These are phyloP conservation scores for Sipha maydis DNA, from an alignment of 2,888 invertebrate genomes.

Conservation along the genomic window DNA sequence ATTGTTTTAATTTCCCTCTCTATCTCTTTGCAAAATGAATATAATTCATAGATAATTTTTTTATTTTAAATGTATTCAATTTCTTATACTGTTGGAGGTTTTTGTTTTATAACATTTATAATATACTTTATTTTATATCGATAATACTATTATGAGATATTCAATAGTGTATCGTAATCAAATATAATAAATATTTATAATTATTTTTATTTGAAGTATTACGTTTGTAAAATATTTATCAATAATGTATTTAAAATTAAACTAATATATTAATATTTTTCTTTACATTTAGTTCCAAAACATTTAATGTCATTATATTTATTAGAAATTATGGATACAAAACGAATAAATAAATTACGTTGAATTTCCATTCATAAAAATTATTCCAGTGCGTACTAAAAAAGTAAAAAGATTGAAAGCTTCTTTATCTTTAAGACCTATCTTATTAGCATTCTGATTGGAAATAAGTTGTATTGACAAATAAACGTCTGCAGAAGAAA, in stretches of 20 bases:
- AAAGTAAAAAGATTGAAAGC: constrained; percentile 14
- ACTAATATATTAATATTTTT: not conserved
- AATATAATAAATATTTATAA: not conserved
- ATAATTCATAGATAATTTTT: not conserved
- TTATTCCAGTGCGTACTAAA: not conserved
- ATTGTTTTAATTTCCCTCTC: not conserved
- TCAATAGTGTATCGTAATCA: not conserved
- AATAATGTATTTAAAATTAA: not conserved
- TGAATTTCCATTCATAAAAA: not conserved
- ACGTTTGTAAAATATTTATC: not conserved
- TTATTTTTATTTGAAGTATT: not conserved
- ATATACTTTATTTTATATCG: not conserved
- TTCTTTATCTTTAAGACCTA: not conserved
- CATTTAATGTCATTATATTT: not conserved
- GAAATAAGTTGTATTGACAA: constrained; percentile 5
- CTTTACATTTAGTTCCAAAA: not conserved
- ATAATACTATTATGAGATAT: not conserved
- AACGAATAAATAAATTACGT: not conserved
- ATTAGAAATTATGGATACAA: not conserved
- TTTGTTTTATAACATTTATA: not conserved
- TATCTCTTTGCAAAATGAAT: not conserved
- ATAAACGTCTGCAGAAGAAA: not conserved
- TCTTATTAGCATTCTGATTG: constrained; percentile 1
- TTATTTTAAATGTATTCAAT: not conserved
- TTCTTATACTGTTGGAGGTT: not conserved